Evolutionary conservation across 2,113 vertebrate species (phyloP).

Genomic region (Eubucco bourcierii): DNA sequence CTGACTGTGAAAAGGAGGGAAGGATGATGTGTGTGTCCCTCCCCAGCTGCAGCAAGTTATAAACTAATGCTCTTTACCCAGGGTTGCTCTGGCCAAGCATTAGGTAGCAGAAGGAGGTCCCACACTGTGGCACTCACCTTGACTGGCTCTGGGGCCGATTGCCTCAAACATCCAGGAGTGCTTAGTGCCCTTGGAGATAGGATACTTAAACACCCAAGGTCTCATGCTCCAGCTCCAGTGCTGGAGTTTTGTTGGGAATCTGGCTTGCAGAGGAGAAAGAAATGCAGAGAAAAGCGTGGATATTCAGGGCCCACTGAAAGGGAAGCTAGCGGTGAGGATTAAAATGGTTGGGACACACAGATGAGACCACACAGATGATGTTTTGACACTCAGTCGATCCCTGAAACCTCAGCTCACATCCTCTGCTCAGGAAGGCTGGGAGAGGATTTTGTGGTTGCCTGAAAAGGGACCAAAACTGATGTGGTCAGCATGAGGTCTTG

Average conservation of each 20-base stretch:
- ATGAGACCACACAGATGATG: not conserved
- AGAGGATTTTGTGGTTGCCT: not conserved
- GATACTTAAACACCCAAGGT: not conserved
- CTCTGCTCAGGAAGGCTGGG: not conserved
- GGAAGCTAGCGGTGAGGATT: not conserved
- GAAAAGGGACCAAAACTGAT: not conserved
- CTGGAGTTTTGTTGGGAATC: not conserved
- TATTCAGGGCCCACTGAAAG: not conserved
- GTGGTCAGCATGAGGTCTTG: not conserved
- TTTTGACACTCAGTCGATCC: not conserved
- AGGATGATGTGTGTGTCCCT: not conserved
- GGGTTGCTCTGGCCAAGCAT: not conserved
- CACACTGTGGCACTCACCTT: rapidly evolving
- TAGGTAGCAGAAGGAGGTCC: not conserved
- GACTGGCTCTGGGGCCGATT: no score
- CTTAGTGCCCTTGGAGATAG: not conserved
- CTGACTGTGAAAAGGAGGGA: not conserved
- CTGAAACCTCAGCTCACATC: not conserved
- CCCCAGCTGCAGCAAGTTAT: not conserved
- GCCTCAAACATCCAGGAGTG: not conserved
- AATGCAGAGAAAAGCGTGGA: not conserved
- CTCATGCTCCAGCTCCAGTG: not conserved
- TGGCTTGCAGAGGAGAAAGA: not conserved
- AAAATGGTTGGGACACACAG: not conserved
- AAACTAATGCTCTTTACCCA: not conserved